phyloP scores from a whole-genome alignment of 2,888 invertebrate species.

The Plutella xylostella region DNA sequence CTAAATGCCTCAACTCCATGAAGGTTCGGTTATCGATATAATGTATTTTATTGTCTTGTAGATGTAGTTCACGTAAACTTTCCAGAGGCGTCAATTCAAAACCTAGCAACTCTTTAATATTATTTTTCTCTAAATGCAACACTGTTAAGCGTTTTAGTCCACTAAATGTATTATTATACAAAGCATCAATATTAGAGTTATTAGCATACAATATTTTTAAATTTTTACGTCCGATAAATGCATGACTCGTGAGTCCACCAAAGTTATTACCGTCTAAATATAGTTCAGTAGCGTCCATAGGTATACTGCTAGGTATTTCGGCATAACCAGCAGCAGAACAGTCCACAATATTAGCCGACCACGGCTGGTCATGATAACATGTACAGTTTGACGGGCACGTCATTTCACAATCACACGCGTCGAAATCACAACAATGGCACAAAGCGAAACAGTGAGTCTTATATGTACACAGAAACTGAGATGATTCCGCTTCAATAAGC shows the following conservation, averaged over 20 bases:
- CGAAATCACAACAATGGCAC: conserved; percentile 97
- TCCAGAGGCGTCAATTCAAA: conserved; percentile 86
- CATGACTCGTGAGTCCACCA: conserved; percentile 86
- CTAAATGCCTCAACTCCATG: conserved; percentile 81
- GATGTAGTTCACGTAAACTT: conserved; percentile 85
- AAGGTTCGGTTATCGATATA: conserved; percentile 90
- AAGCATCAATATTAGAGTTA: conserved; percentile 85
- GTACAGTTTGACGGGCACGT: conserved; percentile 94
- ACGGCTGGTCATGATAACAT: conserved; percentile 94
- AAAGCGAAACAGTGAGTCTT: conserved; percentile 93
- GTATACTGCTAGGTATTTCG: conserved; percentile 87
- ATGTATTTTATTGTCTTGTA: conserved; percentile 87
- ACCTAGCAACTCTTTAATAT: conserved; percentile 81
- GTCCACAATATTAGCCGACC: conserved; percentile 93
- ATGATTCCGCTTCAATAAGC: conserved; percentile 87
- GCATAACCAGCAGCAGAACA: conserved; percentile 86
- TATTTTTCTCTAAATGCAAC: conserved; percentile 90
- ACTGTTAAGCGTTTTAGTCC: conserved; percentile 83
- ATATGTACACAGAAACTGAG: conserved; percentile 93
- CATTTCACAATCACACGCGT: conserved; percentile 98
- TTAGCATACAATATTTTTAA: conserved; percentile 89
- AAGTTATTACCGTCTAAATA: conserved; percentile 94
- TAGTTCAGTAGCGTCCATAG: conserved; percentile 96
- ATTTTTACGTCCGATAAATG: conserved; percentile 93
- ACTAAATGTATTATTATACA: conserved; percentile 92